Base-by-base conservation (phyloP, 2,888 invertebrate species). In the Diarsia rubi region DNA sequence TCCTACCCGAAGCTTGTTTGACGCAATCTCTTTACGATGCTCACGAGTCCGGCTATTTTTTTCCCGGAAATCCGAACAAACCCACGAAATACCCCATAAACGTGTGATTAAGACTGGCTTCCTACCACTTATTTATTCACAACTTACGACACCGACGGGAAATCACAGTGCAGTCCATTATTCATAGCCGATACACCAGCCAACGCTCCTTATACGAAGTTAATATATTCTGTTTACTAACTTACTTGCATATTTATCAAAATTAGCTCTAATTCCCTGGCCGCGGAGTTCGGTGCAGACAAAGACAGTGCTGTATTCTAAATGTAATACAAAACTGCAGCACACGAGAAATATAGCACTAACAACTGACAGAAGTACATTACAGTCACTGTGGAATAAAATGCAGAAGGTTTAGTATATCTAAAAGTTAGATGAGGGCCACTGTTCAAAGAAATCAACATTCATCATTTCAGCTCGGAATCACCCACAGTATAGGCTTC, bases 321-420 rank as follows among this genome's bases (percentile, higher is more conserved):
- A 79, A 80, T 80, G 80, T 73, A 42, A 76, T 62, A 80, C 80
- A 76, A 76, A 83, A 76, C 77, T 76, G 82, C 82, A 73, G 68
- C 65, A 60, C 72, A 75, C 67, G 62, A 83, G 76, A 80, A 83
- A 77, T 83, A 76, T 69, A 66, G 64, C 60, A 60, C 76, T 64
- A 59, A 76, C 69, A 71, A 71, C 67, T 82, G 70, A 73, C 77
- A 73, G 47, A 75, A 71, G 62, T 63, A 72, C 44, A 63, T 65
- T 52, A 49, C n/a, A 24, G 62, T 8, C 62, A 63, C n/a, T 0
- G 9, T 24, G 12, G 24, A 14, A 3, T 9, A 12, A 9, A 49
- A 45, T 11, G 21, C 70, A 82, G 80, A 70, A 83, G 72, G 14
- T 24, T 66, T n/a, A 42, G 31, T 19, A 0, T 31, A 59, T 59